These are phyloP conservation scores for Timema cristinae DNA, from an alignment of 2,888 invertebrate species.

Conservation along the genomic window DNA sequence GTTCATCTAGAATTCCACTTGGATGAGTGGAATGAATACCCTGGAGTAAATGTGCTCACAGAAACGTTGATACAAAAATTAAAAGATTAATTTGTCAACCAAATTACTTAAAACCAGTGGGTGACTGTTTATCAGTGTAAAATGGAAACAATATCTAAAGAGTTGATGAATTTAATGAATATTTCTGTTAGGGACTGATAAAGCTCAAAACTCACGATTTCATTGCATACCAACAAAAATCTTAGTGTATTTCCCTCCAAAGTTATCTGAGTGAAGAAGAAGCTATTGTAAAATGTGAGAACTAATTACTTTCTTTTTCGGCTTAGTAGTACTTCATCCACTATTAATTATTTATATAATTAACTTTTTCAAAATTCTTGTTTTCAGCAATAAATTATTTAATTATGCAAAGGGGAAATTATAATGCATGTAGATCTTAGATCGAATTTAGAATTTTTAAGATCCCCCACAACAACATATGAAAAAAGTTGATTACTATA, in stretches of 20 bases:
- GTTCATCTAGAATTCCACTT: conserved; percentile 6
- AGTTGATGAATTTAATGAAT: conserved; percentile 28
- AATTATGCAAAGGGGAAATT: too few relatives aligned
- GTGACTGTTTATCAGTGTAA: conserved; percentile 29
- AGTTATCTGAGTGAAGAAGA: conserved; percentile 23
- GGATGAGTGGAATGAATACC: neutral
- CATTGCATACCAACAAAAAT: conserved; percentile 28
- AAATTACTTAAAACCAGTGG: conserved; percentile 32
- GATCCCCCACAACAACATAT: too few relatives aligned
- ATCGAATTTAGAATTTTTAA: too few relatives aligned
- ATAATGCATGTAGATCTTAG: too few relatives aligned
- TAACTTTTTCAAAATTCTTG: too few relatives aligned
- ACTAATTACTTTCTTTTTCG: too few relatives aligned
- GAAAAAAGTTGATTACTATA: too few relatives aligned
- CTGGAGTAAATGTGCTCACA: neutral
- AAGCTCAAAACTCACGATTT: conserved; percentile 27
- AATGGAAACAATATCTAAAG: conserved; percentile 30
- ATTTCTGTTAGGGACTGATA: conserved; percentile 25
- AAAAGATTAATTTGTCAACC: conserved; percentile 23
- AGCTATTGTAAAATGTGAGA: conserved; percentile 27
- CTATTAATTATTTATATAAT: too few relatives aligned
- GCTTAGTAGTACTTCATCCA: too few relatives aligned
- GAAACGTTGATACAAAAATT: neutral
- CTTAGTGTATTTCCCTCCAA: conserved; percentile 26
- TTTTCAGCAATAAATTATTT: too few relatives aligned